These are phyloP conservation scores for Calonectris borealis DNA, from an alignment of 2,113 vertebrate genomes.

Conservation along the genomic window DNA sequence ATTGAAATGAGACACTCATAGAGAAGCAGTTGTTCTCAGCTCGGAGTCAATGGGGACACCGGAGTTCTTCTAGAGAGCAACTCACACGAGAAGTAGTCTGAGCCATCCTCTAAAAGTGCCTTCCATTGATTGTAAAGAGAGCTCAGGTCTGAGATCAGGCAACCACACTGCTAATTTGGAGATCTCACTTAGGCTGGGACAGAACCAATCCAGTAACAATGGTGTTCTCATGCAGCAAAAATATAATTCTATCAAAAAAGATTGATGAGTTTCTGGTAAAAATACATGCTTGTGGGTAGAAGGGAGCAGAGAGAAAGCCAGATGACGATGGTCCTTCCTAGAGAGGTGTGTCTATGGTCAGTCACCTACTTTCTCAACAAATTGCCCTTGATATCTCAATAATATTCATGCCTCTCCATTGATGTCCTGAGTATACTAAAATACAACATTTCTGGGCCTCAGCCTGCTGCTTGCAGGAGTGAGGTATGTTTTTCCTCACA, in stretches of 20 bases:
- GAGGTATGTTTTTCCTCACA: background rate
- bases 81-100: background rate
- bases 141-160: background rate
- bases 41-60: background rate
- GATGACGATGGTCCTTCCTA: background rate
- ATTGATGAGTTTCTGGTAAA: background rate
- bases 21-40: background rate
- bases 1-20: background rate
- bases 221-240: background rate
- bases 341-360: background rate
- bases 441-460: background rate
- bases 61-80: background rate
- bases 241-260: background rate
- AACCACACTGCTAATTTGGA: background rate
- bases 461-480: background rate
- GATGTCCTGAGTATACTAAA: background rate
- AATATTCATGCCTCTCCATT: background rate
- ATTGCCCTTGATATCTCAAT: background rate
- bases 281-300: background rate
- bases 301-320: background rate
- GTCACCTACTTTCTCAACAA: background rate
- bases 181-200: background rate
- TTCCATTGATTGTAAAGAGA: background rate
- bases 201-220: background rate
- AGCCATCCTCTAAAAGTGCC: background rate